phyloP scores from a whole-genome alignment of 2,113 vertebrate genomes.

The Ancistrus triradiatus region DNA sequence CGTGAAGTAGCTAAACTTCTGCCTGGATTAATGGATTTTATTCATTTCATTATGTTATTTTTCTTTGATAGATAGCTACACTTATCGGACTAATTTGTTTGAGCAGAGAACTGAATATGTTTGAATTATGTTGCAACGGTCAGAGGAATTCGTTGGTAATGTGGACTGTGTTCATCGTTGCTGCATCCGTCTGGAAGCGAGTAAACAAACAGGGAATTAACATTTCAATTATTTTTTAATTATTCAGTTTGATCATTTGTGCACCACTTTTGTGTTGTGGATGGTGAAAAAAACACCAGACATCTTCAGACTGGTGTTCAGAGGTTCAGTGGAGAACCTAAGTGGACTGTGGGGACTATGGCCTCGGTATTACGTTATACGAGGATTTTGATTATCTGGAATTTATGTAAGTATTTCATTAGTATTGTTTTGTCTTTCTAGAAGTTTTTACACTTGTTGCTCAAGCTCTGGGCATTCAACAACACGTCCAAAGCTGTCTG shows the following conservation, averaged over 20 bases:
- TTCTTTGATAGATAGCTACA: too few species aligned
- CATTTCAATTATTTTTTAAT: not conserved
- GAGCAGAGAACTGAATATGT: not conserved
- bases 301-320: not conserved
- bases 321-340: not conserved
- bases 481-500: conserved; percentile 47
- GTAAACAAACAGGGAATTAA: not conserved
- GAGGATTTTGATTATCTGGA: conserved; percentile 20
- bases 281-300: not conserved
- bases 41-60: not conserved
- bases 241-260: not conserved
- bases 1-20: not conserved
- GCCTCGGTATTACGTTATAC: not conserved
- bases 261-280: not conserved
- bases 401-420: conserved; percentile 25
- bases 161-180: not conserved
- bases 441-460: not conserved
- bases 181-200: not conserved
- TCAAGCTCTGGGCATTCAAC: conserved; percentile 19
- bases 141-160: too few species aligned
- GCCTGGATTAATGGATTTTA: not conserved
- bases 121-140: not conserved
- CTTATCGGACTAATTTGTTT: too few species aligned
- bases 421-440: not conserved
- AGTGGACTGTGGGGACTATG: conserved; percentile 9